phyloP scores from a whole-genome alignment of 2,888 invertebrate genomes.

The Flexamia atlantica region DNA sequence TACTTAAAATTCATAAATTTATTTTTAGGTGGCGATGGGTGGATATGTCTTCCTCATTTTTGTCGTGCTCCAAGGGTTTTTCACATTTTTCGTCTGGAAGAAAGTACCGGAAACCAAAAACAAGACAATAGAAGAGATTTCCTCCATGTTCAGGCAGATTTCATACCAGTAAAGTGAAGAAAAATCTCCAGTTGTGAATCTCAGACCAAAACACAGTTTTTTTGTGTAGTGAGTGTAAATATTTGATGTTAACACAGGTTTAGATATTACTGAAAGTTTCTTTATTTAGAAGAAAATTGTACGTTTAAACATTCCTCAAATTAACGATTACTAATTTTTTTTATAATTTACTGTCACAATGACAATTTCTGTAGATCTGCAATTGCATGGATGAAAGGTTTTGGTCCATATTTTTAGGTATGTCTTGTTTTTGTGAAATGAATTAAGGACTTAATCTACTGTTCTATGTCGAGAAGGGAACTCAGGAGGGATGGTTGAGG shows the following conservation, averaged over 20 bases:
- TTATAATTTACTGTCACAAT: neutral
- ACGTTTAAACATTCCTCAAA: conserved; percentile 11
- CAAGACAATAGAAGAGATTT: conserved; percentile 90
- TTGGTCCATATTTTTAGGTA: neutral
- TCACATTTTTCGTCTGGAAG: conserved; percentile 87
- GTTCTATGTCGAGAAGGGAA: too few relatives aligned
- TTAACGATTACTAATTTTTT: neutral
- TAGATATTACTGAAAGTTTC: neutral
- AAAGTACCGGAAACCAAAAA: conserved; percentile 95
- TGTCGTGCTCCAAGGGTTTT: conserved; percentile 83
- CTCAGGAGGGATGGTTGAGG: too few relatives aligned
- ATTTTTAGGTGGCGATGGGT: conserved; percentile 78
- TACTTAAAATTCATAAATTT: neutral
- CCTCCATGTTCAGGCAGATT: conserved; percentile 87
- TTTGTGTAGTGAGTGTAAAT: conserved; percentile 12
- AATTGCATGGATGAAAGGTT: neutral
- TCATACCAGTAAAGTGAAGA: conserved; percentile 77
- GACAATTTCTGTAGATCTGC: too few relatives aligned
- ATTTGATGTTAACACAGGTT: neutral
- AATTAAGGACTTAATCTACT: too few relatives aligned
- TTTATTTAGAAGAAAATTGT: neutral
- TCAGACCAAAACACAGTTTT: neutral
- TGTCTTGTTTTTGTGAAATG: too few relatives aligned
- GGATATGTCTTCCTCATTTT: conserved; percentile 90
- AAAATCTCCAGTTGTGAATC: neutral